Conservation (phyloP, 1,140 invertebrate species). For the Drosophila pallidifrons region DNA sequence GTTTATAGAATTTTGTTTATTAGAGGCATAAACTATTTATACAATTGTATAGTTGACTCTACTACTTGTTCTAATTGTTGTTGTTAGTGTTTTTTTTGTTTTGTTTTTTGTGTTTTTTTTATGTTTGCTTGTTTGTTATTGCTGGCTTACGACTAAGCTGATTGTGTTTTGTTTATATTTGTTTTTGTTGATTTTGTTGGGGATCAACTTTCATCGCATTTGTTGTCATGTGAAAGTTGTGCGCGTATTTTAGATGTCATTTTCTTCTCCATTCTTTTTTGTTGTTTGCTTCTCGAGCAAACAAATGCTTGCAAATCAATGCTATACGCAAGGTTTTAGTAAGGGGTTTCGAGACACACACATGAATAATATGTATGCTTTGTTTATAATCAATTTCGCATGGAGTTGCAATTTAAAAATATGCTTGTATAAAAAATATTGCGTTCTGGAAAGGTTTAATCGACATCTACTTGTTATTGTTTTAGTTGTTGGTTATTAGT, state of each 20-base stretch:
- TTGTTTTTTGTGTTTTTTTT: neutral
- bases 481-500: neutral
- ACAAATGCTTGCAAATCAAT: conserved; percentile 4
- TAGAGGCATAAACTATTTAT: conserved; percentile 33
- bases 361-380: conserved; percentile 5
- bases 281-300: neutral
- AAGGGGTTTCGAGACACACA: neutral
- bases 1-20: conserved; percentile 26
- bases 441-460: neutral
- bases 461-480: neutral
- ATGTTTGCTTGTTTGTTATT: conserved; percentile 6
- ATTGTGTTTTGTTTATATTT: conserved; percentile 9
- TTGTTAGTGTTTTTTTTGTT: conserved; percentile 5
- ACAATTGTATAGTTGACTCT: conserved; percentile 28
- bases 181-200: neutral
- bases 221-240: conserved; percentile 14
- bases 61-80: conserved; percentile 37
- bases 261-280: conserved; percentile 4
- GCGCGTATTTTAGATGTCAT: neutral
- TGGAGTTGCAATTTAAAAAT: conserved; percentile 1
- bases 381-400: conserved; percentile 6
- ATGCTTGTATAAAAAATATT: conserved; percentile 1
- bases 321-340: conserved; percentile 6
- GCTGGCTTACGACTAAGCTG: conserved; percentile 13
- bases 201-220: neutral